Evolutionary conservation across 2,888 invertebrate species (phyloP).

Genomic region (Drosophila tripunctata): DNA sequence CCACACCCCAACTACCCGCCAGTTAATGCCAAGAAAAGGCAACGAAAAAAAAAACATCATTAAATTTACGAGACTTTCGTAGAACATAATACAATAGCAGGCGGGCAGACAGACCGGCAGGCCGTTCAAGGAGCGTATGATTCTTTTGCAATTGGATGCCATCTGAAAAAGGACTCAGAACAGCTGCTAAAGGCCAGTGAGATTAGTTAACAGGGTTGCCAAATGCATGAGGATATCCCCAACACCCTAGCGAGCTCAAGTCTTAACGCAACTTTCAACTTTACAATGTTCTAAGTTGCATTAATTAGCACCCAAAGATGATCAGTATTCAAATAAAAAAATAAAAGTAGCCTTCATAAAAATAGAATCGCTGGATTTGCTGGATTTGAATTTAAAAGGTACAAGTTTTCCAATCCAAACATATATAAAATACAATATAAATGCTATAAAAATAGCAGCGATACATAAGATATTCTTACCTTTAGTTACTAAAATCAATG

Average conservation of each 20-base stretch:
- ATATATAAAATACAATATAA: too few relatives aligned
- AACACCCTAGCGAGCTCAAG: conserved; percentile 9
- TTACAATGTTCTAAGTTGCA: conserved; percentile 1
- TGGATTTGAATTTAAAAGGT: too few relatives aligned
- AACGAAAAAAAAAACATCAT: conserved; percentile 65
- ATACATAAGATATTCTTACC: too few relatives aligned
- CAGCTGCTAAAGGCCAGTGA: conserved; percentile 28
- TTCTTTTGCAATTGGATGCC: not conserved
- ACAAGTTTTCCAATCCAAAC: too few relatives aligned
- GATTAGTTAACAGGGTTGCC: conserved; percentile 13
- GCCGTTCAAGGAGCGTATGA: not conserved
- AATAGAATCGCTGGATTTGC: too few relatives aligned
- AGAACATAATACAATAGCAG: conserved; percentile 41
- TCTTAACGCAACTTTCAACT: not conserved
- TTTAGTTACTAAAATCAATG: too few relatives aligned
- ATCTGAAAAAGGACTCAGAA: conserved; percentile 16
- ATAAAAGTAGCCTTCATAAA: too few relatives aligned
- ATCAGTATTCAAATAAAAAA: too few relatives aligned
- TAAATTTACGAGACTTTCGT: conserved; percentile 69
- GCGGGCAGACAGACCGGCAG: too few relatives aligned
- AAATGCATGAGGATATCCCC: conserved; percentile 3
- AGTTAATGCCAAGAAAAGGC: not conserved
- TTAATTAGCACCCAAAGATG: not conserved
- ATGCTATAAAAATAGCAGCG: too few relatives aligned
- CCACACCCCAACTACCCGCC: not conserved